Conservation (phyloP, 2,797 vertebrate genomes). For the Paratrypauchen microcephalus region DNA sequence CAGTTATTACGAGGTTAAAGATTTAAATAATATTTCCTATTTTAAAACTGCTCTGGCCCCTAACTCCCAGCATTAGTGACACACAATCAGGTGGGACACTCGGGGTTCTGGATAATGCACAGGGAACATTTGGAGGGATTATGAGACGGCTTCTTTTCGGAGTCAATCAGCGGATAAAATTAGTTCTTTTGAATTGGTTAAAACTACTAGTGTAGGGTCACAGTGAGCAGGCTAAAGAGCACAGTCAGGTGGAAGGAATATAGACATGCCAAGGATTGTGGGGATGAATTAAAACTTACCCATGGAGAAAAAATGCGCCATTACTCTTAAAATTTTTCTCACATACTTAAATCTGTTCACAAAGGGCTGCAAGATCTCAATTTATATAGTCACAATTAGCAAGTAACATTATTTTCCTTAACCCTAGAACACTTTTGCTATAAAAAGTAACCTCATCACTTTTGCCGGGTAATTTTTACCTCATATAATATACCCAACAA, state of each 20-base stretch:
- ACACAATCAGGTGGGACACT: slow-evolving; percentile 69
- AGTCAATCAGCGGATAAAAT: slow-evolving; percentile 85
- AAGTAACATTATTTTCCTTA: background rate
- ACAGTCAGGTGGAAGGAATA: slow-evolving; percentile 80
- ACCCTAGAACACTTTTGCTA: no score
- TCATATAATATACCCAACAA: no score
- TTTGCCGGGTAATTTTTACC: no score
- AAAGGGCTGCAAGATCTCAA: slow-evolving; percentile 57
- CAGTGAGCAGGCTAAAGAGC: slow-evolving; percentile 66
- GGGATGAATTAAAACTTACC: slow-evolving; percentile 72
- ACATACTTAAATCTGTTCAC: slow-evolving; percentile 75
- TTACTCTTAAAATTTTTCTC: slow-evolving; percentile 65
- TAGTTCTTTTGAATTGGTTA: slow-evolving; percentile 75
- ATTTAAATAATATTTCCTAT: slow-evolving; percentile 51
- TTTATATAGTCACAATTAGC: background rate
- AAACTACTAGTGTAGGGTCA: slow-evolving; percentile 69
- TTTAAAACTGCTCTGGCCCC: slow-evolving; percentile 37
- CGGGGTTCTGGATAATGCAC: slow-evolving; percentile 70
- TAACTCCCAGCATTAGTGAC: slow-evolving; percentile 80
- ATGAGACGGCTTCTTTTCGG: slow-evolving; percentile 76
- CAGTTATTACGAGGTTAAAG: no score
- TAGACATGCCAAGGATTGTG: slow-evolving; percentile 69
- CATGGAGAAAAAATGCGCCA: slow-evolving; percentile 46
- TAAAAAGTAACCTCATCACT: no score
- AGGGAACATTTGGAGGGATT: slow-evolving; percentile 85